Percentiles rank a stretch among this genome's conserved stretches.
Evolutionary conservation across 1,140 invertebrate species (phyloP).

Genomic region (Meloidogyne exigua): DNA sequence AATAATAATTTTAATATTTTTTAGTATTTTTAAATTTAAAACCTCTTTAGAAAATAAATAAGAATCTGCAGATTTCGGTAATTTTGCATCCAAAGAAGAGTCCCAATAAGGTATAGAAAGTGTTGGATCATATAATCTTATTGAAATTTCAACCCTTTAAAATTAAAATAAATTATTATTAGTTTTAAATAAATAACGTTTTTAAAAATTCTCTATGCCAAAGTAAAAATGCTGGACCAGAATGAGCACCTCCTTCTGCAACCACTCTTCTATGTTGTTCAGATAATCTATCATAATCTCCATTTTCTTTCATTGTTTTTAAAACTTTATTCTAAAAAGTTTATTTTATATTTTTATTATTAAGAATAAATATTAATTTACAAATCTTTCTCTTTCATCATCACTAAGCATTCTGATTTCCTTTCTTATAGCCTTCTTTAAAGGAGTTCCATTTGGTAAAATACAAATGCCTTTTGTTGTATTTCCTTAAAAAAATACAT

Average conservation of each 20-base stretch:
- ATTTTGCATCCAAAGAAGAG: constrained; percentile 48
- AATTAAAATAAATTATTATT: neutral
- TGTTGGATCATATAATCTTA: constrained; percentile 7
- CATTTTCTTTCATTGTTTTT: constrained; percentile 61
- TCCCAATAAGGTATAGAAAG: constrained; percentile 25
- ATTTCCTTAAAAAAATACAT: neutral
- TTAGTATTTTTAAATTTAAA: neutral
- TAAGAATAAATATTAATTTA: neutral
- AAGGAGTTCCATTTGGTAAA: constrained; percentile 31
- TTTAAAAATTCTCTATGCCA: constrained; percentile 25
- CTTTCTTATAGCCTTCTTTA: constrained; percentile 44
- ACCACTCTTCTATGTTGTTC: neutral
- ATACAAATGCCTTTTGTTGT: constrained; percentile 20
- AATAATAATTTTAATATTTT: too few relatives aligned
- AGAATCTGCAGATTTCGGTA: constrained; percentile 60
- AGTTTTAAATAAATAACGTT: constrained; percentile 10
- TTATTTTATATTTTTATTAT: neutral
- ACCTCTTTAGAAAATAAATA: constrained; percentile 58
- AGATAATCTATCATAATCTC: constrained; percentile 28
- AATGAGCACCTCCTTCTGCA: neutral
- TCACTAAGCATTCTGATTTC: constrained; percentile 43
- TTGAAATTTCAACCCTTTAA: constrained; percentile 19
- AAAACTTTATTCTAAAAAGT: constrained; percentile 58
- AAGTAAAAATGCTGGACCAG: constrained; percentile 6
- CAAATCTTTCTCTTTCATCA: constrained; percentile 33